Evolutionary conservation across 2,113 vertebrate species (phyloP).

Genomic region (Pomatorhinus ruficollis): DNA sequence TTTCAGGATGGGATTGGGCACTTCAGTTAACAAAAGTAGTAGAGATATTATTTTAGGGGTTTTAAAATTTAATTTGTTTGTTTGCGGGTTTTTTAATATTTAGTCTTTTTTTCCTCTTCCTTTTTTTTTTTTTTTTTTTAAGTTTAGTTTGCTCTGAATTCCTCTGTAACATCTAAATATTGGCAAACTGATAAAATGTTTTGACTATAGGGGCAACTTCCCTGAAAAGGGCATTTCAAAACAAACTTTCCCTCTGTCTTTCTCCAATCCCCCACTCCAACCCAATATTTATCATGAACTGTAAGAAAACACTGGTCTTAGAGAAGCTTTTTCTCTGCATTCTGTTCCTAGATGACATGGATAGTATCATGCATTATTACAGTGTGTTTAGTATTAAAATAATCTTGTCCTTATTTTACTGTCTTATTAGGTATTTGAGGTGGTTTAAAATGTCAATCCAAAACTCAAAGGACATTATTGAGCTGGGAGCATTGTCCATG

Average conservation of each 20-base stretch:
- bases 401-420: background rate
- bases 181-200: background rate
- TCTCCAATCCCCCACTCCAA: accelerated
- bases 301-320: background rate
- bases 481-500: background rate
- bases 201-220: background rate
- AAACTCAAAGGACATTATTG: background rate
- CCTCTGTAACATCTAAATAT: background rate
- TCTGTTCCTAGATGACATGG: background rate
- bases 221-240: background rate
- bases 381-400: background rate
- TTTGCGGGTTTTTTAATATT: background rate
- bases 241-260: background rate
- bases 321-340: background rate
- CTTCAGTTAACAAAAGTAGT: background rate
- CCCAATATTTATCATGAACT: background rate
- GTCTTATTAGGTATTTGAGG: background rate
- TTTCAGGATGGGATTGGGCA: background rate
- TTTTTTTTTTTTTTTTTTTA: background rate
- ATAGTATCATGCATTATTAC: background rate
- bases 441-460: background rate
- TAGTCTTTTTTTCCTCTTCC: accelerated
- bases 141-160: background rate
- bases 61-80: background rate
- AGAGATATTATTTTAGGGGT: accelerated